Evolutionary conservation across 2,113 vertebrate species (phyloP).

Genomic region (Stigmatopora argus): DNA sequence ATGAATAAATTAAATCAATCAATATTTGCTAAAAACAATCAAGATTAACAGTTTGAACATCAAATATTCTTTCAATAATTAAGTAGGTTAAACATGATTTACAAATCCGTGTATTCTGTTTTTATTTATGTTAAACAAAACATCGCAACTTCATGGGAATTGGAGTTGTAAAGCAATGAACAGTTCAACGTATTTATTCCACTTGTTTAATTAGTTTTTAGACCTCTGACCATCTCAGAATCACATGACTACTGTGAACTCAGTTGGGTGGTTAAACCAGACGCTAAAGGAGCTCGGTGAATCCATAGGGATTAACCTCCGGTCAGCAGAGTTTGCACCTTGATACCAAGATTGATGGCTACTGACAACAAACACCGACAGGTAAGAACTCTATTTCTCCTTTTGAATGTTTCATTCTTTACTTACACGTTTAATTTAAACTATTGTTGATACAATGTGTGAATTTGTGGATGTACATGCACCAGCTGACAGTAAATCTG

Average conservation of each 20-base stretch:
- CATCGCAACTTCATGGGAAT: too few relatives aligned
- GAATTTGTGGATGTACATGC: neutral
- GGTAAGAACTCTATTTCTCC: constrained; percentile 32
- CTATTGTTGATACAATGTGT: neutral
- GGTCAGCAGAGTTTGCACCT: constrained; percentile 16
- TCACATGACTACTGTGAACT: constrained; percentile 52
- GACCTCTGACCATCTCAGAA: constrained; percentile 9
- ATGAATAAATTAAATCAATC: too few relatives aligned
- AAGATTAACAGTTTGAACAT: too few relatives aligned
- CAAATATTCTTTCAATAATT: too few relatives aligned
- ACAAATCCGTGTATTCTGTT: too few relatives aligned
- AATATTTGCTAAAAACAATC: too few relatives aligned
- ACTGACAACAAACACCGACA: constrained; percentile 12
- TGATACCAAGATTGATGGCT: constrained; percentile 15
- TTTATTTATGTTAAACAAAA: too few relatives aligned
- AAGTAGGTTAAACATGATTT: too few relatives aligned
- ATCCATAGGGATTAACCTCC: constrained; percentile 57
- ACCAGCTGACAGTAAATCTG: constrained; percentile 11
- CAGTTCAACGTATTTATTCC: neutral
- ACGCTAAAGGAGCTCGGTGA: constrained; percentile 8
- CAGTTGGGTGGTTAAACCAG: constrained; percentile 25
- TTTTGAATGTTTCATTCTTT: neutral
- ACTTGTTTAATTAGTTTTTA: neutral
- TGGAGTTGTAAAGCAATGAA: too few relatives aligned
- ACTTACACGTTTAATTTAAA: neutral